Percentiles rank a stretch among this genome's conserved stretches.
Conservation (phyloP, 2,888 invertebrate genomes). For the Thecocarcelia acutangulata region DNA sequence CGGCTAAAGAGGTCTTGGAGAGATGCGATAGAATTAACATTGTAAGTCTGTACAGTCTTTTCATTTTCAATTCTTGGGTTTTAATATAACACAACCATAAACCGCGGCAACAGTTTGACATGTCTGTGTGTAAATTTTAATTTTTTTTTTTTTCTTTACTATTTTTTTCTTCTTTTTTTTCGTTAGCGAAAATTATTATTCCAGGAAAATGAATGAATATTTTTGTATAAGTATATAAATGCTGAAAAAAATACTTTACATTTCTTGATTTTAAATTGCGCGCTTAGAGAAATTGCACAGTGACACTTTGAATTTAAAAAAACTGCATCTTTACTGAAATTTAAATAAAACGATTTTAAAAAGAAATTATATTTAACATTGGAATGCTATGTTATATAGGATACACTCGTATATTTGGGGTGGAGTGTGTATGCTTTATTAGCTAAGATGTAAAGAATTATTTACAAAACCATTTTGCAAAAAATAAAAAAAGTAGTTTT, state of each 20-base stretch:
- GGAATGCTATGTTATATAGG: too few species aligned
- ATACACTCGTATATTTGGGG: too few species aligned
- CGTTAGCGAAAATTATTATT: slow-evolving; percentile 37
- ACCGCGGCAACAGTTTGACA: slow-evolving; percentile 66
- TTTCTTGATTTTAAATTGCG: slow-evolving; percentile 21
- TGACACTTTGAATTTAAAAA: too few species aligned
- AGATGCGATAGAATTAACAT: not conserved
- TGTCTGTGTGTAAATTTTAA: slow-evolving; percentile 10
- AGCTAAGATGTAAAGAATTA: too few species aligned
- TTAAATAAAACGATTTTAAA: too few species aligned
- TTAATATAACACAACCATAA: slow-evolving; percentile 58
- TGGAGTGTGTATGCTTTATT: too few species aligned
- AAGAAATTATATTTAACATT: too few species aligned
- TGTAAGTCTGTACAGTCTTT: slow-evolving; percentile 20
- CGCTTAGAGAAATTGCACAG: too few species aligned
- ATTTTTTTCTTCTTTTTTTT: not conserved
- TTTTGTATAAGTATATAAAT: not conserved
- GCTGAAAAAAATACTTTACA: too few species aligned
- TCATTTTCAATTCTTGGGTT: slow-evolving; percentile 26
- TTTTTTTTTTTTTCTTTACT: not conserved
- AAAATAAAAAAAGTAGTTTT: too few species aligned
- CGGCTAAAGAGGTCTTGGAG: not conserved
- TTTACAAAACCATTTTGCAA: too few species aligned
- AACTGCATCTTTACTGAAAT: too few species aligned
- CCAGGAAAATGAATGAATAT: slow-evolving; percentile 6